Evolutionary conservation across 2,113 vertebrate species (phyloP).

Genomic region (Phocoena sinus): DNA sequence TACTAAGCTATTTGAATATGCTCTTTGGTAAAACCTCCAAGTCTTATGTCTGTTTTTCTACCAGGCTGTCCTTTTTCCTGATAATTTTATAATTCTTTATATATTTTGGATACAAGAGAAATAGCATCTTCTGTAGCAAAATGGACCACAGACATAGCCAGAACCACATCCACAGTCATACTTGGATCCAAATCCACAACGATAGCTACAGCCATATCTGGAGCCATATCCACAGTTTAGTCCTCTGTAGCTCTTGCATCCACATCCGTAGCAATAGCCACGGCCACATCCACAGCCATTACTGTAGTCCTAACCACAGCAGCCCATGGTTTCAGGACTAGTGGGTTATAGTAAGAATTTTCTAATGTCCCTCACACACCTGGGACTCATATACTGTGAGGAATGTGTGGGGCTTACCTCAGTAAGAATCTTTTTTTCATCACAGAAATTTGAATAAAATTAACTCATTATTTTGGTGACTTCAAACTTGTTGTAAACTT

Average conservation of each 20-base stretch:
- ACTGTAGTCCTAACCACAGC: background rate
- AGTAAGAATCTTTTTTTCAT: background rate
- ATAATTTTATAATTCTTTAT: background rate
- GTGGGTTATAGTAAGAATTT: background rate
- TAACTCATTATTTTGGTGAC: background rate
- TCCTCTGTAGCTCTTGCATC: background rate
- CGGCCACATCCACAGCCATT: background rate
- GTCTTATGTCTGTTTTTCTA: background rate
- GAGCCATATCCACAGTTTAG: background rate
- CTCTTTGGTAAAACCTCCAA: background rate
- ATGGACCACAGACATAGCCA: background rate
- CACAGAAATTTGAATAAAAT: background rate
- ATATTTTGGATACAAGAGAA: background rate
- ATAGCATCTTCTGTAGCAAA: background rate
- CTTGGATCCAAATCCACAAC: background rate
- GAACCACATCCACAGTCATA: background rate
- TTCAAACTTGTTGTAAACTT: background rate
- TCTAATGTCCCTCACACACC: background rate
- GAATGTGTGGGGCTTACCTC: background rate
- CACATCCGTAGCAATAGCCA: background rate
- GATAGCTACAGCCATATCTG: background rate
- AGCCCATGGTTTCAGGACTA: background rate
- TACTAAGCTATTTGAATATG: background rate
- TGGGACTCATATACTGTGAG: background rate
- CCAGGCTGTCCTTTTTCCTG: background rate